Conservation (phyloP, 92 coral and sea anemone genomes). For the Porites lobata region DNA sequence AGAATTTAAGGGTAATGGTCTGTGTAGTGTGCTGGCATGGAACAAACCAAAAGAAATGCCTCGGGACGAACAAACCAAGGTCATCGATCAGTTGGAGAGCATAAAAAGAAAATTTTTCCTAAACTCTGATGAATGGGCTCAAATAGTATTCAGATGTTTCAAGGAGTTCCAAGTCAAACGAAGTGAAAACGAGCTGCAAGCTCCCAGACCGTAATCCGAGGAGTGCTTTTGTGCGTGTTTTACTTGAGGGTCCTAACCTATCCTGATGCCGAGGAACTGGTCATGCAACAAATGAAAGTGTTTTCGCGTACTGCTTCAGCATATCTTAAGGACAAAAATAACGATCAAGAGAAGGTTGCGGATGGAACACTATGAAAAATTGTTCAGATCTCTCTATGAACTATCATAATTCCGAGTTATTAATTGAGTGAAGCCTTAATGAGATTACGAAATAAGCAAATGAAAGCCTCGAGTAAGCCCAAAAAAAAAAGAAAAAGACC, state of each 20-base stretch:
- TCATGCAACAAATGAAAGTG: not conserved
- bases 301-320: not conserved
- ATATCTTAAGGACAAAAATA: not conserved
- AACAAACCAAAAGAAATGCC: not conserved
- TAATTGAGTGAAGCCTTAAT: too few species aligned
- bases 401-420: too few species aligned
- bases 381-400: too few species aligned
- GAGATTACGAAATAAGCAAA: too few species aligned
- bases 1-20: slow-evolving; percentile 12
- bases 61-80: not conserved
- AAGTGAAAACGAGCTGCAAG: slow-evolving; percentile 8
- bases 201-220: slow-evolving; percentile 13
- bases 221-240: slow-evolving; percentile 30
- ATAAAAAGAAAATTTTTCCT: not conserved
- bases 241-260: slow-evolving; percentile 18
- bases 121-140: slow-evolving; percentile 20
- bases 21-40: not conserved
- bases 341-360: too few species aligned
- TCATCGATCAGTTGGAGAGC: slow-evolving; percentile 15
- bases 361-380: too few species aligned
- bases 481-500: too few species aligned
- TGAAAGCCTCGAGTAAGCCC: too few species aligned
- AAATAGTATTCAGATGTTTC: slow-evolving; percentile 25
- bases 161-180: slow-evolving; percentile 25
- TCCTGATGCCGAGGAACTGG: not conserved